Evolutionary conservation across 2,113 vertebrate species (phyloP).

Genomic region (Pholis gunnellus): DNA sequence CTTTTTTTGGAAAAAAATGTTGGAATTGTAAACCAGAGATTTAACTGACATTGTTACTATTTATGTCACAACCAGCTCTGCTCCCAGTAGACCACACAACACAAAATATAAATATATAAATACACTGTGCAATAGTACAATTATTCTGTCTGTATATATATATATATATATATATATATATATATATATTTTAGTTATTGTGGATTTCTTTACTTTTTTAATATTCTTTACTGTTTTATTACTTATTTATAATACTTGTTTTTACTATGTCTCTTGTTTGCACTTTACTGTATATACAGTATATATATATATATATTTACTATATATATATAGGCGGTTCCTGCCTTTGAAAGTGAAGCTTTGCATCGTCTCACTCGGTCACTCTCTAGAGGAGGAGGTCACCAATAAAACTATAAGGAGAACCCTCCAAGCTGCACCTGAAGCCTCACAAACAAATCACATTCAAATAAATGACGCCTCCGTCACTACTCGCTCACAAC

Average conservation of each 20-base stretch:
- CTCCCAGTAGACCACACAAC: no score
- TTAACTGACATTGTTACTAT: not conserved
- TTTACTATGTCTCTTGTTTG: no score
- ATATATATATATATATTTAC: no score
- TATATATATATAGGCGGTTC: not conserved
- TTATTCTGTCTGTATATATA: no score
- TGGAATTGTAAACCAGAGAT: not conserved
- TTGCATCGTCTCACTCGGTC: not conserved
- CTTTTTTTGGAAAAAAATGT: not conserved
- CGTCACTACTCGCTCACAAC: not conserved
- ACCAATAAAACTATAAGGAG: not conserved
- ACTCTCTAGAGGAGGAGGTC: not conserved
- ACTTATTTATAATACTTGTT: no score
- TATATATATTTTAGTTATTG: no score
- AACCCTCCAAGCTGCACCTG: not conserved
- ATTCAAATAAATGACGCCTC: not conserved
- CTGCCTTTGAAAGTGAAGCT: not conserved
- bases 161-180: no score
- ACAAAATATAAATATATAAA: no score
- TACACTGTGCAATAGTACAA: no score
- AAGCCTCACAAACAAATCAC: not conserved
- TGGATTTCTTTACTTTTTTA: no score
- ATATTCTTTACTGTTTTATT: no score
- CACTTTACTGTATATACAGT: no score
- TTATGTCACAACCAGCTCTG: not conserved